These are phyloP conservation scores for Lepidostoma basale DNA, from an alignment of 1,140 invertebrate genomes.

Conservation along the genomic window DNA sequence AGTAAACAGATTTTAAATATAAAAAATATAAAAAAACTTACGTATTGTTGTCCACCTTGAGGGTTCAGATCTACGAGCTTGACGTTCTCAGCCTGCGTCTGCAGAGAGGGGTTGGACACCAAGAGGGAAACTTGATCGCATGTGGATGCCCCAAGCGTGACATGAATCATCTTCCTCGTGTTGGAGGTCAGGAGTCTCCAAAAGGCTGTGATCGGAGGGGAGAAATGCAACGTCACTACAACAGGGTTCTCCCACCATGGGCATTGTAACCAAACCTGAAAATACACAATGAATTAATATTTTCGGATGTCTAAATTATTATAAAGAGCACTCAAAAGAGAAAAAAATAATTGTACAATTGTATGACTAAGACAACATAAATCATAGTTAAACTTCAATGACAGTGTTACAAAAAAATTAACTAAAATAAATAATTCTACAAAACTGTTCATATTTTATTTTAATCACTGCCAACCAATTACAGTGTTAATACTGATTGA, in stretches of 20 bases:
- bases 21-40: constrained; percentile 15
- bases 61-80: constrained; percentile 71
- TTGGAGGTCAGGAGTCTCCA: constrained; percentile 84
- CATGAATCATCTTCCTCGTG: constrained; percentile 80
- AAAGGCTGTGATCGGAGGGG: constrained; percentile 77
- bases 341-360: too few relatives aligned
- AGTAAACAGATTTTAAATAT: neutral
- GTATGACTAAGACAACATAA: too few relatives aligned
- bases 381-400: too few relatives aligned
- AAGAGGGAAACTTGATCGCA: constrained; percentile 63
- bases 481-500: too few relatives aligned
- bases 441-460: too few relatives aligned
- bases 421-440: too few relatives aligned
- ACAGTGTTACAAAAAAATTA: too few relatives aligned
- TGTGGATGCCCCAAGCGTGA: constrained; percentile 74
- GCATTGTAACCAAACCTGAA: constrained; percentile 67
- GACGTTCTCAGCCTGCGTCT: constrained; percentile 61
- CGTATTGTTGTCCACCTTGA: constrained; percentile 48
- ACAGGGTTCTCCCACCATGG: constrained; percentile 75
- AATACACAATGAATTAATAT: too few relatives aligned
- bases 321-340: too few relatives aligned
- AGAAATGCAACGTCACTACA: constrained; percentile 76
- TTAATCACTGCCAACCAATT: too few relatives aligned
- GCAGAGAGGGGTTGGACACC: constrained; percentile 65
- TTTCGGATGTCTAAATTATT: too few relatives aligned